Evolutionary conservation across 2,113 vertebrate genomes (phyloP).

Genomic region (Oryzias woworae): DNA sequence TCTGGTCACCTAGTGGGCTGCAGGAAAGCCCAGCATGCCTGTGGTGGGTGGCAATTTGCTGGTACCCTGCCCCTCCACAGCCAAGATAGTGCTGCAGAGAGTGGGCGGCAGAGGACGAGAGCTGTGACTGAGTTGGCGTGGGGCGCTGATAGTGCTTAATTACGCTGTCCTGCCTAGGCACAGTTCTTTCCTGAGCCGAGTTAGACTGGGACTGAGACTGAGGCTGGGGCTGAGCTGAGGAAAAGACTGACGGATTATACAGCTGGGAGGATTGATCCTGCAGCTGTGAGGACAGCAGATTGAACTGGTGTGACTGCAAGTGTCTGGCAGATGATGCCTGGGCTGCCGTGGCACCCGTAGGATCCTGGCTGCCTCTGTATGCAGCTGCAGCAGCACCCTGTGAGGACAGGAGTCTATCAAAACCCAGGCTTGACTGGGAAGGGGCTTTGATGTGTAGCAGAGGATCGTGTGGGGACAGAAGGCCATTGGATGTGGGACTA

Average conservation of each 20-base stretch:
- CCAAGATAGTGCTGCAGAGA: slow-evolving; percentile 93
- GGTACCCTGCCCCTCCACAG: slow-evolving; percentile 88
- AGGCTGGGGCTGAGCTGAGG: slow-evolving; percentile 82
- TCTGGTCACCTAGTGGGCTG: slow-evolving; percentile 89
- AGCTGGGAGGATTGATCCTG: slow-evolving; percentile 85
- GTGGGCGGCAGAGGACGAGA: slow-evolving; percentile 82
- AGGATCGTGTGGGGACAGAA: slow-evolving; percentile 87
- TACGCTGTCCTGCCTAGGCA: slow-evolving; percentile 90
- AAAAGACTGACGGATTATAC: slow-evolving; percentile 89
- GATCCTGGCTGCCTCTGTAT: slow-evolving; percentile 79
- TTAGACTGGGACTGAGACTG: slow-evolving; percentile 75
- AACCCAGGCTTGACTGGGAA: slow-evolving; percentile 81
- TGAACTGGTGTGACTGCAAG: slow-evolving; percentile 89
- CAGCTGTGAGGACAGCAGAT: slow-evolving; percentile 88
- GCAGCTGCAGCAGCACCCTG: slow-evolving; percentile 78
- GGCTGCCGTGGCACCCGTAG: slow-evolving; percentile 76
- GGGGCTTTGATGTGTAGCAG: slow-evolving; percentile 85
- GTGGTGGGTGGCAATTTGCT: slow-evolving; percentile 82
- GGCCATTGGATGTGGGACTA: slow-evolving; percentile 89
- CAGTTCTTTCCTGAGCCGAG: slow-evolving; percentile 81
- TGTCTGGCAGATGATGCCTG: slow-evolving; percentile 82
- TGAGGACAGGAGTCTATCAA: slow-evolving; percentile 81
- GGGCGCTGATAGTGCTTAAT: slow-evolving; percentile 97
- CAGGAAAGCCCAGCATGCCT: slow-evolving; percentile 85
- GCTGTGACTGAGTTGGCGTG: slow-evolving; percentile 81